Evolutionary conservation across 2,888 invertebrate species (phyloP).

Genomic region (Microctonus hyperodae): DNA sequence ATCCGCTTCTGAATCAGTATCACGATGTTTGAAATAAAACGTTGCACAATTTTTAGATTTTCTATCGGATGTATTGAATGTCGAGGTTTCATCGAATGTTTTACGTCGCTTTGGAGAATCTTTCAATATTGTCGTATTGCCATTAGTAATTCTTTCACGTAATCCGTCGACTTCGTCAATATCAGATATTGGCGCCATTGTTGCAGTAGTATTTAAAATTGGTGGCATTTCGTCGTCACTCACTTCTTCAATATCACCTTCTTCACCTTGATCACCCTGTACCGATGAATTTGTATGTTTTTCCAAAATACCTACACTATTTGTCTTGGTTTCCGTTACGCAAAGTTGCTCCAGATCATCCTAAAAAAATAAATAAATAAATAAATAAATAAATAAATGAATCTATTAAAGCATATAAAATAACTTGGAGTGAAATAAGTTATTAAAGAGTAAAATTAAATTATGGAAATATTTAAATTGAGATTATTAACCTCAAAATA

Average conservation of each 20-base stretch:
- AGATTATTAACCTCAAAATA: slow-evolving; percentile 59
- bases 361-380: too few species aligned
- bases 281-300: slow-evolving; percentile 36
- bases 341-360: slow-evolving; percentile 61
- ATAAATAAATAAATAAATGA: neutral
- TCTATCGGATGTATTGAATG: slow-evolving; percentile 69
- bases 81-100: slow-evolving; percentile 48
- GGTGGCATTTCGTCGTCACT: slow-evolving; percentile 56
- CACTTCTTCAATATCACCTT: slow-evolving; percentile 54
- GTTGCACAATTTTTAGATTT: slow-evolving; percentile 84
- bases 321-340: slow-evolving; percentile 54
- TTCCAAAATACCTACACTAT: slow-evolving; percentile 39
- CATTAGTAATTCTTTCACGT: neutral
- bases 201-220: slow-evolving; percentile 49
- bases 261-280: slow-evolving; percentile 51
- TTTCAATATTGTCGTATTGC: slow-evolving; percentile 13
- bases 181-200: slow-evolving; percentile 47
- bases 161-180: slow-evolving; percentile 46
- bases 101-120: slow-evolving; percentile 47
- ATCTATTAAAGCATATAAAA: neutral
- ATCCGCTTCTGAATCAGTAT: slow-evolving; percentile 84
- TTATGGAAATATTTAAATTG: slow-evolving; percentile 2
- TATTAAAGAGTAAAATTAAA: too few species aligned
- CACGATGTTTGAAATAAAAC: slow-evolving; percentile 86
- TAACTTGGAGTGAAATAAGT: too few species aligned